phyloP scores from a whole-genome alignment of 2,113 vertebrate genomes.

The Cyanoderma ruficeps region DNA sequence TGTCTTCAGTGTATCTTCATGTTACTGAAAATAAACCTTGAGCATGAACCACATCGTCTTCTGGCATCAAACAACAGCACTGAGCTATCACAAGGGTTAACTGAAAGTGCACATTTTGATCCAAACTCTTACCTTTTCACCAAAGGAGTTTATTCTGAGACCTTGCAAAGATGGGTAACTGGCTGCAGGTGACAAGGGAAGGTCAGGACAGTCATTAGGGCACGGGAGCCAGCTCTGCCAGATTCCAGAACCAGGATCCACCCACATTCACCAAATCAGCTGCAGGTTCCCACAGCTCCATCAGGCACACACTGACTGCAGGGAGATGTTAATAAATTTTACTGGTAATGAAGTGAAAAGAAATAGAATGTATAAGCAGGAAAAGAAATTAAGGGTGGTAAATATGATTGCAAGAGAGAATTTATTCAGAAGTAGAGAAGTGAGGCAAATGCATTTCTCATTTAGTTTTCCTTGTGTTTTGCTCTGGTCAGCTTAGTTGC shows the following conservation, averaged over 20 bases:
- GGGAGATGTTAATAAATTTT: background rate
- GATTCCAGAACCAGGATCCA: background rate
- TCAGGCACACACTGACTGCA: background rate
- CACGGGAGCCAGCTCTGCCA: background rate
- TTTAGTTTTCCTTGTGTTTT: background rate
- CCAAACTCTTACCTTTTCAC: background rate
- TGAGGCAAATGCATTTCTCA: background rate
- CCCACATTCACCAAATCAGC: background rate
- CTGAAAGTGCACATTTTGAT: background rate
- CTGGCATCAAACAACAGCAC: background rate
- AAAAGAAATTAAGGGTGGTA: background rate
- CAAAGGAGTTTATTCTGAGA: background rate
- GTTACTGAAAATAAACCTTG: background rate
- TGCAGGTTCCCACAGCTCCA: background rate
- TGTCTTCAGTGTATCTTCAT: background rate
- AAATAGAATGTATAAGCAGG: background rate
- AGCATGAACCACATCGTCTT: background rate
- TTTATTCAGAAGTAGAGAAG: background rate
- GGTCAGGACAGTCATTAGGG: background rate
- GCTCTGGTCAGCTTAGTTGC: background rate
- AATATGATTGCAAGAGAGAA: background rate
- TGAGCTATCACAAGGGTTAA: background rate
- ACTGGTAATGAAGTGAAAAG: background rate
- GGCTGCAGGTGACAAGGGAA: background rate
- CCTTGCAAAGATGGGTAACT: background rate